Base-by-base conservation (phyloP, 2,797 vertebrate species). In the Knipowitschia caucasica region DNA sequence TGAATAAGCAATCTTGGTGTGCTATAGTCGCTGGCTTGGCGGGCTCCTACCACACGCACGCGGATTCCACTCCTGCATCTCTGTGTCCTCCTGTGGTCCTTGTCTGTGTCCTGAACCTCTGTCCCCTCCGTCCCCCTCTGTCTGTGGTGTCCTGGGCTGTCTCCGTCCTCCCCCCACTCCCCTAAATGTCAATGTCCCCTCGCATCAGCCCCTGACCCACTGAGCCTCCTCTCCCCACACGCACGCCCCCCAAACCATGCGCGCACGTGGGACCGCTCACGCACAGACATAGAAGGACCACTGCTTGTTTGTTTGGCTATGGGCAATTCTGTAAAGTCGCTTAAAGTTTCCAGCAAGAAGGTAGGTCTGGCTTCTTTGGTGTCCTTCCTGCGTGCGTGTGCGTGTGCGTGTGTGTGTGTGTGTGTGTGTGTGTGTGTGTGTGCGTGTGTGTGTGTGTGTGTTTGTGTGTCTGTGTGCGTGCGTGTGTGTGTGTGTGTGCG, bases 291-390 rank as follows among this genome's bases (percentile, higher is more conserved):
- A 85, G 80, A 78, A 67, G 63, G 73, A 69, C 73, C 62, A 67
- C 43, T 63, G 67, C 40, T 30, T 34, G 67, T 49, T 64, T 8
- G 67, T 57, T 68, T 69, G 75, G 78, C 81, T 69, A 98, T 98
- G 96, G 96, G 96, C 80, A 98, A 98, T 92, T 98, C 94, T 88
- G 92, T 99, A 88, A 97, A 97, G 91, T 95, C 94, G 75, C 91
- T 98, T 80, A 95, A 92, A 92, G 92, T 88, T 81, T 92, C 96
- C 91, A 95, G 92, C 59, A 95, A 94, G 88, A 98, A 98, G 96
- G 96, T 98, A 98, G 6, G 61, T 65, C 77, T 35, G 30, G 43
- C 75, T 62, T 69, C n/a, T n/a, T 56, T 73, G 62, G 71, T 71
- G 47, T 66, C 26, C 58, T 29, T 67, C 44, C 65, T 51, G 55